Base-by-base conservation (phyloP, 2,888 invertebrate species). In the Alentia gelatinosa region DNA sequence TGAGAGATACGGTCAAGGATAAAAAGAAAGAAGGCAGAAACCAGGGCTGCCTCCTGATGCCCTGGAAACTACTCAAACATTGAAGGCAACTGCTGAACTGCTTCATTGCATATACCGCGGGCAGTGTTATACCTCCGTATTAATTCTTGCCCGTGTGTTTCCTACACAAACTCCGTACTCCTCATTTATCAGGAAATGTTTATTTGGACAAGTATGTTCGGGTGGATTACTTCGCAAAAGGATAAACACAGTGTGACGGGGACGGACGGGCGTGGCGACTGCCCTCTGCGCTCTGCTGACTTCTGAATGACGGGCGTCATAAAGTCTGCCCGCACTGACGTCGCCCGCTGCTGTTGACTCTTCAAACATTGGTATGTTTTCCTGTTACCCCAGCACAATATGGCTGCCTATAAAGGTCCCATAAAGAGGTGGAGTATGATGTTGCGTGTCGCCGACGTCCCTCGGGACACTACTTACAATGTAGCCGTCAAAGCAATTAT, bases 401-500 rank as follows among this genome's bases (percentile, higher is more conserved):
- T 68, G 68, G 30, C 26, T 68, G 68, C 33, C 68, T 26, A 68
- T 30, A 4, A 26, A 68, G 30, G 26, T 15, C n/a, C 30, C 12
- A 68, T 26, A 68, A 68, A 68, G 68, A 68, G 68, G 68, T 12
- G n/a, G 23, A 30, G 12, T 19, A 68, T 19, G 26, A 30, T 68
- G 68, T 30, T 30, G 68, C 68, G 30, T 68, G 68, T 68, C 30
- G n/a, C 68, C 12, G n/a, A 12, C 26, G n/a, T 30, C 68, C 68
- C 68, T 4, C 5, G 68, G 26, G 68, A 68, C 68, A 26, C 68
- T 30, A 26, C 68, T 68, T 68, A 68, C 68, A 68, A 68, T 68
- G 68, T 30, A 30, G 68, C 68, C 68, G 68, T 68, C 68, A 68
- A 68, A 68, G 68, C 68, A 68, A 68, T 68, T 68, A 68, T 68